Evolutionary conservation across 2,797 vertebrate genomes (phyloP).

Genomic region (Eptatretus atami): DNA sequence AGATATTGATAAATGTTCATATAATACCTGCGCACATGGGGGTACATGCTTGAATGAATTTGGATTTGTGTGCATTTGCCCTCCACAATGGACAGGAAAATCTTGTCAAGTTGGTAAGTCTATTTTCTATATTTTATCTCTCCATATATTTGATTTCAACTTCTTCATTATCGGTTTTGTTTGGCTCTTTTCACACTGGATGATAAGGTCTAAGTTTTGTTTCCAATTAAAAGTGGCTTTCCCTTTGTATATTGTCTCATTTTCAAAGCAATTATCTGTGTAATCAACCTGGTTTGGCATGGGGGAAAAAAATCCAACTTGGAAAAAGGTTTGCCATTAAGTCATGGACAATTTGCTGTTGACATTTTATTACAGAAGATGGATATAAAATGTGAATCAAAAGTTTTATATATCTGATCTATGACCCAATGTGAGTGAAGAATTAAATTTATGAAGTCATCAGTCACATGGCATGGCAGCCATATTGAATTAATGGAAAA

Average conservation of each 20-base stretch:
- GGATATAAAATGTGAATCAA: too few relatives aligned
- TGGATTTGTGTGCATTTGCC: constrained; percentile 65
- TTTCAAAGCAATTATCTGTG: background rate
- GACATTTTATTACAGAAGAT: background rate
- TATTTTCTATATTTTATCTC: too few relatives aligned
- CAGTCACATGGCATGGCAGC: too few relatives aligned
- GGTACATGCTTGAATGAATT: constrained; percentile 72
- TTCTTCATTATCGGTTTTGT: too few relatives aligned
- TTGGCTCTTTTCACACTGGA: too few relatives aligned
- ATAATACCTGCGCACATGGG: constrained; percentile 61
- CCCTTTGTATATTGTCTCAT: background rate
- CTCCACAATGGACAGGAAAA: constrained; percentile 84
- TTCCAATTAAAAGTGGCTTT: too few relatives aligned
- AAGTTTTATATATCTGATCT: too few relatives aligned
- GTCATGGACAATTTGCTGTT: background rate
- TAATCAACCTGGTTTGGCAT: background rate
- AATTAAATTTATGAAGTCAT: too few relatives aligned
- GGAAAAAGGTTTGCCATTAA: background rate
- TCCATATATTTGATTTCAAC: too few relatives aligned
- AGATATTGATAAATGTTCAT: constrained; percentile 78
- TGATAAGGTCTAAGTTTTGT: too few relatives aligned
- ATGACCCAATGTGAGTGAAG: too few relatives aligned
- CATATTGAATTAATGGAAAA: too few relatives aligned
- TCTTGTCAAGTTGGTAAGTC: constrained; percentile 63
- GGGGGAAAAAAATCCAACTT: background rate